phyloP scores from a whole-genome alignment of 2,888 invertebrate species.

The Idaea biselata region DNA sequence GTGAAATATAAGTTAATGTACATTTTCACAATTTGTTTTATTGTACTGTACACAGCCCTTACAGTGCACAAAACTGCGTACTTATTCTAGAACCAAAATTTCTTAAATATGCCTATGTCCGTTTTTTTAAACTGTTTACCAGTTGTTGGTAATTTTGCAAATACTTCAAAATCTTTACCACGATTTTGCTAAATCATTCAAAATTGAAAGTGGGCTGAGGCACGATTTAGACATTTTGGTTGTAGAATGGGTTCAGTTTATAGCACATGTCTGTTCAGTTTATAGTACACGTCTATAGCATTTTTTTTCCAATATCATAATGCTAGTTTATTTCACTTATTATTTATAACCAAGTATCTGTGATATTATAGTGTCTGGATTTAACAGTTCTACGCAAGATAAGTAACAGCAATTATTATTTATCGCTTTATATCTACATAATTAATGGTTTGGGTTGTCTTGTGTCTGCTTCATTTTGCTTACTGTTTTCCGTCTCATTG shows the following conservation, averaged over 20 bases:
- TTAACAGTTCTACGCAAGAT: constrained; percentile 10
- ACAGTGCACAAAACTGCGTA: background rate
- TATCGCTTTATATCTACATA: background rate
- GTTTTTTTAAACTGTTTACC: no score
- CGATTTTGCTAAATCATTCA: no score
- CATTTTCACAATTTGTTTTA: constrained; percentile 68
- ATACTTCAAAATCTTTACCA: no score
- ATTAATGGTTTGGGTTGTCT: background rate
- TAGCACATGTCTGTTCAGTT: background rate
- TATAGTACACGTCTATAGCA: background rate
- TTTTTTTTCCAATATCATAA: background rate
- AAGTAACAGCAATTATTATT: constrained; percentile 6
- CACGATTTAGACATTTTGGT: no score
- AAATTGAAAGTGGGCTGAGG: no score
- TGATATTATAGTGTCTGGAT: background rate
- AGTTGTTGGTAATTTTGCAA: no score
- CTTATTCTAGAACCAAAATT: no score
- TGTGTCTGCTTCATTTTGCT: background rate
- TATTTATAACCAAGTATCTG: background rate
- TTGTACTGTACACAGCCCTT: constrained; percentile 27
- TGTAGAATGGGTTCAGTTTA: no score
- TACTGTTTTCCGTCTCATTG: background rate
- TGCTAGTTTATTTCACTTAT: background rate
- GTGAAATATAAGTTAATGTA: constrained; percentile 75
- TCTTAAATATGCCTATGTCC: no score